Base-by-base conservation (phyloP, 2,113 vertebrate species). In the Andinoacara biseriatus region DNA sequence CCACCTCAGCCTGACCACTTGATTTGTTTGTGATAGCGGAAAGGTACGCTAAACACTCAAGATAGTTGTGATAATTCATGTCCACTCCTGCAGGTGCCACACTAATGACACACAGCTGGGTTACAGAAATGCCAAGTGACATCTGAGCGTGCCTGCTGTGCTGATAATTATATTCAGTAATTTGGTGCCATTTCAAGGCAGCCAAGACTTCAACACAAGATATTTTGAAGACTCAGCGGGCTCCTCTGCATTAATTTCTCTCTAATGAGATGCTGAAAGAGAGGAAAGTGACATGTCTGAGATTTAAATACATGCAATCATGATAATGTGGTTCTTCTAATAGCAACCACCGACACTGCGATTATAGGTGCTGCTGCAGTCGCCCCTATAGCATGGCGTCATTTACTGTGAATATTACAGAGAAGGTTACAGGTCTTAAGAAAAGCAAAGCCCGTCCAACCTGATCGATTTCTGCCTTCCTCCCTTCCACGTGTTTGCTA, bases 21-120 rank as follows among this genome's bases (percentile, higher is more conserved):
- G 81, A 90, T 92, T 93, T 92, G 91, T 94, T 88, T 92, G 80
- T 72, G 80, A 88, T 82, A 90, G 89, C 60, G 60, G 81, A 88
- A 74, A 80, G 85, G 88, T 78, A 26, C 93, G 87, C 91, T 91
- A 91, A 93, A 92, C 91, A 86, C 87, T 92, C 7, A 18, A 85
- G 86, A 86, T 82, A 54, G 77, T 67, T 77, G 24, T 59, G 74
- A 65, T 87, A 75, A 91, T 87, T 88, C 82, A 74, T 74, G 84
- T 87, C 90, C 90, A 88, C 90, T 91, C 76, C 83, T 89, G 75
- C 90, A 93, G 91, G 84, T 90, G 88, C 77, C 59, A 72, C 80
- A 79, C 82, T 87, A 90, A 93, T 91, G 83, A 91, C 86, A 88
- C 84, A 74, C 90, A 88, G 87, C 87, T 90, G 89, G 87, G 82